Evolutionary conservation across 30 jellyfish, hydroid and myxozoan species (phyloP), one percentile per base, ranked within the genome.

Genomic region (Aurelia aurita complex sp. Pacific): DNA sequence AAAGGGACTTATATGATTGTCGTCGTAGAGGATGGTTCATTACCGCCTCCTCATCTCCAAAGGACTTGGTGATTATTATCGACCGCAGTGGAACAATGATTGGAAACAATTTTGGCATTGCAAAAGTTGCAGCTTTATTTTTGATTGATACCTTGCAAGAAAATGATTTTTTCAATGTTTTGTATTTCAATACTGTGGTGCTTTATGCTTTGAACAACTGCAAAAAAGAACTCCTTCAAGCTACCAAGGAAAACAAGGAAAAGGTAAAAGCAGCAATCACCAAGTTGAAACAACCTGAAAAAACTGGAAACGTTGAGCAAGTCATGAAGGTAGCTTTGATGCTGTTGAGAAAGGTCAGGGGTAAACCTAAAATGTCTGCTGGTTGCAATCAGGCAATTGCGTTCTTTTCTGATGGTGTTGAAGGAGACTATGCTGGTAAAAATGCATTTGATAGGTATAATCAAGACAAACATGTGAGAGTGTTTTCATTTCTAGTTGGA

Each of bases 41-140:
- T 17, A 76, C 64, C 17, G 97, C 94, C 1, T 82, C 98, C 2
- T 72, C 98, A 13, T 88, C 97, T 34, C 96, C 98, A 34, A 92
- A 92, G 69, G 98, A 92, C 71, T 54, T 87, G 74, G 91, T 92
- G 19, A 87, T 92, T 8, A 71, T 92, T 64, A 83, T 92, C 42
- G 98, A 92, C 75, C 71, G 85, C 18, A 86, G 96, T 77, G 98
- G 98, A 10, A 88, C 98, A 9, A 92, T 92, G 98, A 92, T 92
- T 66, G 98, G 98, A 11, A 92, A 88, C 72, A 92, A 92, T 61
- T 82, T 92, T 72, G 98, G 91, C 29, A 92, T 92, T 61, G 98
- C 98, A 8, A 86, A 86, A 64, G 89, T 92, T 59, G 92, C 98
- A 6, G 95, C 96, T 8, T 51, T 83, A 40, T 75, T 96, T 1